Percentiles rank a stretch among this genome's conserved stretches.
Conservation (phyloP, 2,797 vertebrate genomes). For the Enteromius afrohamiltoni region DNA sequence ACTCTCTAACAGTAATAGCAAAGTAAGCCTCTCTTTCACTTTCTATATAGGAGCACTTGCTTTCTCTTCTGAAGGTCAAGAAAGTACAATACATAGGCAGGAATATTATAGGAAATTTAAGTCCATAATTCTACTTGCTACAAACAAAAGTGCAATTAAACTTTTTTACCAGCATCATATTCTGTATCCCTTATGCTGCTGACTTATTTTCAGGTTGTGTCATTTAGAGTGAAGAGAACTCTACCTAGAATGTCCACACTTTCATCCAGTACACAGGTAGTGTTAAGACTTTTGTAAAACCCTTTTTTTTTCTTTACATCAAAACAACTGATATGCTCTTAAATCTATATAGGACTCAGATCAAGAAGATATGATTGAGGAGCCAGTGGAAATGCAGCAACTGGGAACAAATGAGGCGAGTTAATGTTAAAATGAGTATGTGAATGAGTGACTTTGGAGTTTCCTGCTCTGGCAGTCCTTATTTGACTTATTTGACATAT, state of each 20-base stretch:
- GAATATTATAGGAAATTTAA: not conserved
- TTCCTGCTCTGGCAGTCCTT: not conserved
- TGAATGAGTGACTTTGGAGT: not conserved
- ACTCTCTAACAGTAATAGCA: not conserved
- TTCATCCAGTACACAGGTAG: slow-evolving; percentile 59
- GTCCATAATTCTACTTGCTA: not conserved
- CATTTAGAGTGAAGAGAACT: slow-evolving; percentile 73
- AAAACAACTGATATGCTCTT: not conserved
- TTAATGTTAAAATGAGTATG: not conserved
- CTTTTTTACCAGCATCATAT: not conserved
- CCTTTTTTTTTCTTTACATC: not conserved
- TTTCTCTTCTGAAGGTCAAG: not conserved
- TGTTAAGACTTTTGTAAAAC: not conserved
- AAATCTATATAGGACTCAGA: slow-evolving; percentile 38
- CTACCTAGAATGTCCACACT: slow-evolving; percentile 60
- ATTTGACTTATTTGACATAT: not conserved
- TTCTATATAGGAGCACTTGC: not conserved
- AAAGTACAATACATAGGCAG: not conserved
- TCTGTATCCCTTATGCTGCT: not conserved
- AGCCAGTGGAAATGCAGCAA: slow-evolving; percentile 67
- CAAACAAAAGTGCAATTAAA: not conserved
- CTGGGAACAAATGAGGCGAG: slow-evolving; percentile 61
- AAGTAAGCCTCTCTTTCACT: not conserved
- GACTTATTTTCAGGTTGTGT: slow-evolving; percentile 66
- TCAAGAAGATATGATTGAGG: slow-evolving; percentile 55